Conservation (phyloP, 2,797 vertebrate species). For the Neostethus bicornis region DNA sequence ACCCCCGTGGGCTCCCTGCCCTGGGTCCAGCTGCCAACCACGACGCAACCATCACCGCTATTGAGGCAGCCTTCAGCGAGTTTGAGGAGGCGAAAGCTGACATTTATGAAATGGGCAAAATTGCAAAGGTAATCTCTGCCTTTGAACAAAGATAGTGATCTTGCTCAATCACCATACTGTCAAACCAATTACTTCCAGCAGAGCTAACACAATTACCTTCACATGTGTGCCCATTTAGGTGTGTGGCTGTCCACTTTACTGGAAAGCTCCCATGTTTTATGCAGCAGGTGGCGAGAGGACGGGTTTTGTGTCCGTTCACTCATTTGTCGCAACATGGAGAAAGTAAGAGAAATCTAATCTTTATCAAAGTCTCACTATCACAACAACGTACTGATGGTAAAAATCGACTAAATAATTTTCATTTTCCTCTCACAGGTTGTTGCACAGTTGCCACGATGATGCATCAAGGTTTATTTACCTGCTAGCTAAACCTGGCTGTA, state of each 20-base stretch:
- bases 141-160: neutral
- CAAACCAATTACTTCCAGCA: neutral
- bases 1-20: constrained; percentile 92
- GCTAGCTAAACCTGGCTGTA: constrained; percentile 89
- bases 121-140: constrained; percentile 83
- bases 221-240: constrained; percentile 75
- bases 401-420: neutral
- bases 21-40: constrained; percentile 77
- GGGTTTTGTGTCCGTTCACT: constrained; percentile 91
- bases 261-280: constrained; percentile 95
- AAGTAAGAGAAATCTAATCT: constrained; percentile 84
- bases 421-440: constrained; percentile 76
- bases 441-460: constrained; percentile 92
- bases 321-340: constrained; percentile 93
- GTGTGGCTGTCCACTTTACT: constrained; percentile 94
- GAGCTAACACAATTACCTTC: neutral
- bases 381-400: neutral
- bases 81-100: constrained; percentile 95
- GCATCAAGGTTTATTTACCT: constrained; percentile 91
- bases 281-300: constrained; percentile 92
- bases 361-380: neutral
- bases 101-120: constrained; percentile 95
- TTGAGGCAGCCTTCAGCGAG: constrained; percentile 87
- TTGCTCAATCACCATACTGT: neutral
- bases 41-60: constrained; percentile 86